phyloP scores from a whole-genome alignment of 2,797 vertebrate genomes.

The Clamator glandarius region DNA sequence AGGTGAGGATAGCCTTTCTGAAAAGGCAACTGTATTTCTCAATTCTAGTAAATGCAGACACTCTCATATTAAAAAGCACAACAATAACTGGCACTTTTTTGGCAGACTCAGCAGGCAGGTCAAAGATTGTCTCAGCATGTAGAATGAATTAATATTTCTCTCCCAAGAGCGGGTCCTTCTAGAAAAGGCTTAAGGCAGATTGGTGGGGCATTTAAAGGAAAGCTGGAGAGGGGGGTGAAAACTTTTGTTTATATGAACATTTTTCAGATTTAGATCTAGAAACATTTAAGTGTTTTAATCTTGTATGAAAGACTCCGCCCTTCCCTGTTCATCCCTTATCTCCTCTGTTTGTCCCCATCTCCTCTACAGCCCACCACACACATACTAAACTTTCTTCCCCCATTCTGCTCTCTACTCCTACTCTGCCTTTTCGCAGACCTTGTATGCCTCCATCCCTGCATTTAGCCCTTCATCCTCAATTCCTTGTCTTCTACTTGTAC shows the following conservation, averaged over 20 bases:
- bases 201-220: conserved; percentile 58
- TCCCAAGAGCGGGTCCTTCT: conserved; percentile 51
- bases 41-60: conserved; percentile 69
- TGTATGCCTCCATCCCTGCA: background rate
- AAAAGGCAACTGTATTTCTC: conserved; percentile 47
- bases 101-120: conserved; percentile 69
- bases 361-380: background rate
- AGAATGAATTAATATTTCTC: conserved; percentile 67
- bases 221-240: background rate
- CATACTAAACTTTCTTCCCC: background rate
- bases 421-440: background rate
- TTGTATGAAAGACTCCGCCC: background rate
- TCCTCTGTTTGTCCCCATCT: background rate
- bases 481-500: background rate
- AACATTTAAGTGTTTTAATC: conserved; percentile 13
- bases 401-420: background rate
- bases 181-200: conserved; percentile 65
- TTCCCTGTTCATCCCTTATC: background rate
- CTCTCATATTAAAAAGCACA: conserved; percentile 57
- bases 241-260: conserved; percentile 20
- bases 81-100: conserved; percentile 65
- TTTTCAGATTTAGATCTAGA: conserved; percentile 51
- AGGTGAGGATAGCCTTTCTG: conserved; percentile 22
- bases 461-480: background rate
- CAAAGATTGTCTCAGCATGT: conserved; percentile 70